Percentiles rank a stretch among this genome's conserved stretches.
phyloP scores from a whole-genome alignment of 2,113 vertebrate genomes.

The Athene cunicularia region DNA sequence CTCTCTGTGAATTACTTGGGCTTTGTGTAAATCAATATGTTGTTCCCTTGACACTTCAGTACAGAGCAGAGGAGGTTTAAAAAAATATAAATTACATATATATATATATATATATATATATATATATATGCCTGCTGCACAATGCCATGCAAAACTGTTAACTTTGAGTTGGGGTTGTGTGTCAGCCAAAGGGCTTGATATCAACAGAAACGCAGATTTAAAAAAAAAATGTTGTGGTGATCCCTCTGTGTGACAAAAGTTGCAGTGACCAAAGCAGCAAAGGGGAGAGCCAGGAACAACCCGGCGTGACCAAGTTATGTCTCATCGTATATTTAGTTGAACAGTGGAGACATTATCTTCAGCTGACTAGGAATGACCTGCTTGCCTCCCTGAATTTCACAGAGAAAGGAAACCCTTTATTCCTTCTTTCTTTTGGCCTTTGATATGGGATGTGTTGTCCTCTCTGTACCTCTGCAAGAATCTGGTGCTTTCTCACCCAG shows the following conservation, averaged over 20 bases:
- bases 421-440: background rate
- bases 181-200: background rate
- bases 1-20: background rate
- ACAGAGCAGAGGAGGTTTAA: background rate
- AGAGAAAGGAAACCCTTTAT: background rate
- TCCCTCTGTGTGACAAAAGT: background rate
- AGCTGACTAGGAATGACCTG: background rate
- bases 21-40: background rate
- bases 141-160: background rate
- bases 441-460: background rate
- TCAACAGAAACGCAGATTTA: background rate
- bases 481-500: background rate
- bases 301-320: rapidly evolving
- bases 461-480: background rate
- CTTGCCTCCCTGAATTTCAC: background rate
- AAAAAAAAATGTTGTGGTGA: background rate
- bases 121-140: background rate
- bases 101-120: too few species aligned
- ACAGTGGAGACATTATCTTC: background rate
- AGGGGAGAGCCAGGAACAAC: background rate
- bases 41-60: background rate
- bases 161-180: background rate
- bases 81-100: too few species aligned
- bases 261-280: background rate
- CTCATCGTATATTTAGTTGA: background rate